Evolutionary conservation across 2,113 vertebrate species (phyloP).

Genomic region (Casuarius casuarius): DNA sequence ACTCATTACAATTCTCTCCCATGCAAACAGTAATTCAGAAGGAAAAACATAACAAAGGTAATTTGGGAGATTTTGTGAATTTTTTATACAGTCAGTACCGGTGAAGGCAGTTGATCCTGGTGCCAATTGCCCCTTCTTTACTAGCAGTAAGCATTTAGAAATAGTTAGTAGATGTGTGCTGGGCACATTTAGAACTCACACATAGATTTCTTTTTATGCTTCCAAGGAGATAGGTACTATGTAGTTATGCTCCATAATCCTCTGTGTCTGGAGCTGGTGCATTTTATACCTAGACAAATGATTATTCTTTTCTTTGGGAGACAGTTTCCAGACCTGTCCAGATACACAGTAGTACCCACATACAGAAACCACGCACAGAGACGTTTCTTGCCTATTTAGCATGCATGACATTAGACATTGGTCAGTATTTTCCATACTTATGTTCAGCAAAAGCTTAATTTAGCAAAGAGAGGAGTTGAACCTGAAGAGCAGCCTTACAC

Average conservation of each 20-base stretch:
- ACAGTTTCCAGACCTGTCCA: not conserved
- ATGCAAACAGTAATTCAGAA: slow-evolving; percentile 23
- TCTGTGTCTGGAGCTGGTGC: not conserved
- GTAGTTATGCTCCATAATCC: not conserved
- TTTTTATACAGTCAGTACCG: not conserved
- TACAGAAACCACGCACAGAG: not conserved
- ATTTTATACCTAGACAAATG: not conserved
- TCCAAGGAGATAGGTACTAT: not conserved
- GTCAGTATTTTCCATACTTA: not conserved
- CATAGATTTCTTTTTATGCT: slow-evolving; percentile 8
- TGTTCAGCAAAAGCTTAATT: not conserved
- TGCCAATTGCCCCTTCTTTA: not conserved
- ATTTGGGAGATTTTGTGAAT: not conserved
- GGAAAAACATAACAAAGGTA: slow-evolving; percentile 20
- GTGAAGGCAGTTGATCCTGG: not conserved
- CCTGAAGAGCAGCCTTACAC: not conserved
- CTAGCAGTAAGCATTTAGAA: slow-evolving; percentile 25
- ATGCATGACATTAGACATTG: not conserved
- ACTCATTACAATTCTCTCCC: slow-evolving; percentile 29
- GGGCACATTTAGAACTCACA: slow-evolving; percentile 4
- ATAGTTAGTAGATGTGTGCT: not conserved
- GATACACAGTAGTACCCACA: not conserved
- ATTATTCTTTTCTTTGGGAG: not conserved
- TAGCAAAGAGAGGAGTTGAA: not conserved
- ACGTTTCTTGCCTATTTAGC: not conserved